Evolutionary conservation across 1,140 invertebrate species (phyloP), one percentile per base, ranked within the genome.

Genomic region (Sycobia sp.): DNA sequence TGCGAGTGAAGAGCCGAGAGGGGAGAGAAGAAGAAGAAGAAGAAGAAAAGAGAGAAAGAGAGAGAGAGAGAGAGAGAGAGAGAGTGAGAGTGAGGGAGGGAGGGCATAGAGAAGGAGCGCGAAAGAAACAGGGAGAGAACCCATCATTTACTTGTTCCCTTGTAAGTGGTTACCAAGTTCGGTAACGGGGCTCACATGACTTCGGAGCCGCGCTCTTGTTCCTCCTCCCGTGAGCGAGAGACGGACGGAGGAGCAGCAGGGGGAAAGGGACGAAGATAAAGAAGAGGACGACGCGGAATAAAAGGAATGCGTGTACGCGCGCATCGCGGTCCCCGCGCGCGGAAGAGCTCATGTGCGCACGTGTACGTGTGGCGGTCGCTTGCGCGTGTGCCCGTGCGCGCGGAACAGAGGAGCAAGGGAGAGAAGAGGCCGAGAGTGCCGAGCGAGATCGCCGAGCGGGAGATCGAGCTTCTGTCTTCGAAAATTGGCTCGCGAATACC

Each of bases 81-180:
- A 13, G 9, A 14, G 13, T 14, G 4, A 38, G 36, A 38, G 4
- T 14, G 36, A 38, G 16, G 39, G 39, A 43, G 39, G 4, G 16
- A 43, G 20, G 20, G 13, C 4, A 39, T n/a, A 9, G 39, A 20
- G n/a, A 43, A 18, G 22, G 49, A n/a, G 36, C 13, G 32, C 11
- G 55, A 68, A 58, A 67, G 69, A 32, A 25, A 49, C n/a, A 51
- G 44, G 41, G 56, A 69, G 64, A 65, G 59, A 72, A 69, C 69
- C 72, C 67, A 58, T 72, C 67, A 71, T 76, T 75, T 73, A 67
- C 67, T 65, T 68, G 60, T 68, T 69, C 65, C 18, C 66, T 65
- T 50, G 54, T 65, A 65, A 71, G 65, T 70, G 60, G 65, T 63
- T 65, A 69, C 43, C 67, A 44, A 25, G 27, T 58, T 66, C 44